Conservation (phyloP, 2,888 invertebrate species). For the Poecilus cupreus region DNA sequence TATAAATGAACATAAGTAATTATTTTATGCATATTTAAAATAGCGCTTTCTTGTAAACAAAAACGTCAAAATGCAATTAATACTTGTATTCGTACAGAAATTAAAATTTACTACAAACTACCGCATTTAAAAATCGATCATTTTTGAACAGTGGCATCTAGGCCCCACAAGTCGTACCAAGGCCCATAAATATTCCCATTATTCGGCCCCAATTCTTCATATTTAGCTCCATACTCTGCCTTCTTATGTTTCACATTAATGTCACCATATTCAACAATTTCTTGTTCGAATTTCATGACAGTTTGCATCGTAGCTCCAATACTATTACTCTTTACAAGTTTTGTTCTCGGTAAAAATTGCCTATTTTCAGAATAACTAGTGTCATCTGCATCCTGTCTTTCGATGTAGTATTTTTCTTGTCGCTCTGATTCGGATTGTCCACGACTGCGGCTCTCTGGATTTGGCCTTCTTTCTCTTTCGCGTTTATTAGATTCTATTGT, state of each 20-base stretch:
- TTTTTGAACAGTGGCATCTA: conserved; percentile 78
- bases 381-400: conserved; percentile 69
- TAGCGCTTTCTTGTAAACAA: neutral
- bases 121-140: conserved; percentile 52
- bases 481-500: conserved; percentile 23
- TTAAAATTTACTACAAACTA: conserved; percentile 26
- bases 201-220: conserved; percentile 74
- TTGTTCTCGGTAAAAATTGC: conserved; percentile 82
- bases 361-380: conserved; percentile 72
- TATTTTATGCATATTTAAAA: neutral
- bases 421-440: conserved; percentile 66
- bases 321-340: conserved; percentile 78
- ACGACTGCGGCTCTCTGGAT: conserved; percentile 51
- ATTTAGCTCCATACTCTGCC: conserved; percentile 70
- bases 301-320: conserved; percentile 67
- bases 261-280: conserved; percentile 71
- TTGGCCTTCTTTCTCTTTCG: conserved; percentile 27
- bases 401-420: conserved; percentile 65
- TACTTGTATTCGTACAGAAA: neutral
- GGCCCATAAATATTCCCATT: conserved; percentile 87
- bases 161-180: conserved; percentile 92
- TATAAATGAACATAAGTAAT: too few relatives aligned
- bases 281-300: conserved; percentile 68
- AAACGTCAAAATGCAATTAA: neutral
- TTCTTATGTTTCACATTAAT: conserved; percentile 71